These are phyloP conservation scores for Spea bombifrons DNA, from an alignment of 2,113 vertebrate species.

Conservation along the genomic window DNA sequence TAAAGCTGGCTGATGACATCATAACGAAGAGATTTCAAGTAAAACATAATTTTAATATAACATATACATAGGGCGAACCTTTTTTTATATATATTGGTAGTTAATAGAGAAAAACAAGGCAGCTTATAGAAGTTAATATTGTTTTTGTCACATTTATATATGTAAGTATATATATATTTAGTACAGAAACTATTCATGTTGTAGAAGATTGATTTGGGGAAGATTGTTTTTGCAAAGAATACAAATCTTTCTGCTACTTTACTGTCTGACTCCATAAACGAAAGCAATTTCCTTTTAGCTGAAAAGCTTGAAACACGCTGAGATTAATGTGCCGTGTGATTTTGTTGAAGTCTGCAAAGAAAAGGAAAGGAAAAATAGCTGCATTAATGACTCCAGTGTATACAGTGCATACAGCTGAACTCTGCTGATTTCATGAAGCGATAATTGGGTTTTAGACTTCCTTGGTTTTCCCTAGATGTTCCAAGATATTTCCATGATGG, in stretches of 20 bases:
- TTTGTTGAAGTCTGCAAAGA: constrained; percentile 3
- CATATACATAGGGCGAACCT: too few relatives aligned
- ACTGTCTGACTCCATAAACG: neutral
- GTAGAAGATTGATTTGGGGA: constrained; percentile 3
- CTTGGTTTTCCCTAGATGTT: too few relatives aligned
- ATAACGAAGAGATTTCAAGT: too few relatives aligned
- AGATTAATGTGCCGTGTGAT: constrained; percentile 18
- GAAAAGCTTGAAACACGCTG: constrained; percentile 13
- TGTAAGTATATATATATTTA: neutral
- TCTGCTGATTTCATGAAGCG: neutral
- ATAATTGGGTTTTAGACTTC: neutral
- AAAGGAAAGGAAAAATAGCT: constrained; percentile 7
- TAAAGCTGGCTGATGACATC: too few relatives aligned
- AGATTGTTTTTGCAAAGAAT: neutral
- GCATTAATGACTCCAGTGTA: constrained; percentile 10
- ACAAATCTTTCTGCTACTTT: neutral
- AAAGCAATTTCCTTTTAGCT: constrained; percentile 25
- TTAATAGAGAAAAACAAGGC: too few relatives aligned
- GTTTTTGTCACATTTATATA: too few relatives aligned
- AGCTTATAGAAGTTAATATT: too few relatives aligned
- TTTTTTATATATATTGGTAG: too few relatives aligned
- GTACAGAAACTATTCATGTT: too few relatives aligned
- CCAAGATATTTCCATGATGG: too few relatives aligned
- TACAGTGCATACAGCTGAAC: neutral
- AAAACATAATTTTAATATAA: too few relatives aligned